Percentiles rank a stretch among this genome's conserved stretches.
Evolutionary conservation across 2,888 invertebrate species (phyloP).

Genomic region (Harpalus rufipes): DNA sequence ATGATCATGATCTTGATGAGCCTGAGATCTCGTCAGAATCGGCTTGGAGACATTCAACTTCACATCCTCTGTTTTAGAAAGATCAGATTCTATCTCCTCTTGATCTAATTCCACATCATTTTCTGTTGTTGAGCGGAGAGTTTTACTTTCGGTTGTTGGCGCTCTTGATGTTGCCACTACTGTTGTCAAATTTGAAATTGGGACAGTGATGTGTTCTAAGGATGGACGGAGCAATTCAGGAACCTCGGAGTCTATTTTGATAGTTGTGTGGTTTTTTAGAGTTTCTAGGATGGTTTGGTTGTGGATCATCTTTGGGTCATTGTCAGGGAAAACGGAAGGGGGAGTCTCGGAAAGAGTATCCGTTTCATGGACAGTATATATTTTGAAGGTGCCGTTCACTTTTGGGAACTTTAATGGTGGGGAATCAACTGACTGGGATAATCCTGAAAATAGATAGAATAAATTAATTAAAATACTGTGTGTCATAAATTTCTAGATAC

Average conservation of each 20-base stretch:
- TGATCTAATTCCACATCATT: slow-evolving; percentile 66
- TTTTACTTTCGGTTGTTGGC: slow-evolving; percentile 4
- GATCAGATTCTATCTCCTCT: slow-evolving; percentile 68
- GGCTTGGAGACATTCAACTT: slow-evolving; percentile 8
- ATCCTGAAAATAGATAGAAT: neutral
- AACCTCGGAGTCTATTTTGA: slow-evolving; percentile 75
- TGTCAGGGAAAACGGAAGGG: slow-evolving; percentile 66
- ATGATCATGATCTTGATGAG: slow-evolving; percentile 40
- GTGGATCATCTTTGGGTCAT: slow-evolving; percentile 64
- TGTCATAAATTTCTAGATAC: too few species aligned
- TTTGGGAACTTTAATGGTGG: slow-evolving; percentile 72
- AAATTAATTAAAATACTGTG: too few species aligned
- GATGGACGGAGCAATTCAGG: slow-evolving; percentile 76
- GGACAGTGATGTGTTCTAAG: neutral
- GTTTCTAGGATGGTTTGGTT: slow-evolving; percentile 64
- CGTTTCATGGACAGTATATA: slow-evolving; percentile 78
- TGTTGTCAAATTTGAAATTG: neutral
- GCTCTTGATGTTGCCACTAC: neutral
- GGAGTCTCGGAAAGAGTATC: slow-evolving; percentile 70
- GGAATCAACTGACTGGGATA: neutral
- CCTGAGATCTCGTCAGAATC: neutral
- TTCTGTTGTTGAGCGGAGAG: neutral
- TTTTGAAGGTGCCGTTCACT: slow-evolving; percentile 75
- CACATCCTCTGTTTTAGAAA: slow-evolving; percentile 38
- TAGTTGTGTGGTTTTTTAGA: slow-evolving; percentile 21